These are phyloP conservation scores for Numenius arquata DNA, from an alignment of 2,113 vertebrate species.

Conservation along the genomic window DNA sequence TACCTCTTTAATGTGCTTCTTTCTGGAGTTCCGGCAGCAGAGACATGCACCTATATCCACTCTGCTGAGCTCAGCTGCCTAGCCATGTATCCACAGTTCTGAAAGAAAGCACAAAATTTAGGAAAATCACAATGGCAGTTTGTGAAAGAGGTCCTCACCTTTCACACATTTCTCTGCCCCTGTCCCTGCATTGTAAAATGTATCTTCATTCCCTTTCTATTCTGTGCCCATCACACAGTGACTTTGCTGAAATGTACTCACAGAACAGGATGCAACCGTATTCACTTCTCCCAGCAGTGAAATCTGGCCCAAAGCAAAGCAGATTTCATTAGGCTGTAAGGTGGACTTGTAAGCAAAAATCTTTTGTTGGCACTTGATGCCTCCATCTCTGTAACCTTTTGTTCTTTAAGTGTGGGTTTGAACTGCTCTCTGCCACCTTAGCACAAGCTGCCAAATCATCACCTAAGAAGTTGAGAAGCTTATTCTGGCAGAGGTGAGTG, in stretches of 20 bases:
- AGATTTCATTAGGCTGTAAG: neutral
- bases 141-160: neutral
- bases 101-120: neutral
- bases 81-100: neutral
- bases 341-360: neutral
- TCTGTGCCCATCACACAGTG: neutral
- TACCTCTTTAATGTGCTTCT: neutral
- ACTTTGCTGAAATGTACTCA: neutral
- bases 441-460: neutral
- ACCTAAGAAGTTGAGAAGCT: neutral
- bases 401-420: neutral
- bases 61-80: neutral
- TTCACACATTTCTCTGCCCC: neutral
- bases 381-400: neutral
- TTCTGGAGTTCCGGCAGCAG: neutral
- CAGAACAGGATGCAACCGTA: neutral
- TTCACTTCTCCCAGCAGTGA: neutral
- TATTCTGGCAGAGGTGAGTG: neutral
- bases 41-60: accelerated
- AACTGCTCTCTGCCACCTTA: neutral
- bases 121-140: neutral
- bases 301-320: neutral
- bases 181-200: neutral
- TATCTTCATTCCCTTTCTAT: neutral
- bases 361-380: neutral